Base-by-base conservation (phyloP, 2,113 vertebrate species). In the Apaloderma vittatum region DNA sequence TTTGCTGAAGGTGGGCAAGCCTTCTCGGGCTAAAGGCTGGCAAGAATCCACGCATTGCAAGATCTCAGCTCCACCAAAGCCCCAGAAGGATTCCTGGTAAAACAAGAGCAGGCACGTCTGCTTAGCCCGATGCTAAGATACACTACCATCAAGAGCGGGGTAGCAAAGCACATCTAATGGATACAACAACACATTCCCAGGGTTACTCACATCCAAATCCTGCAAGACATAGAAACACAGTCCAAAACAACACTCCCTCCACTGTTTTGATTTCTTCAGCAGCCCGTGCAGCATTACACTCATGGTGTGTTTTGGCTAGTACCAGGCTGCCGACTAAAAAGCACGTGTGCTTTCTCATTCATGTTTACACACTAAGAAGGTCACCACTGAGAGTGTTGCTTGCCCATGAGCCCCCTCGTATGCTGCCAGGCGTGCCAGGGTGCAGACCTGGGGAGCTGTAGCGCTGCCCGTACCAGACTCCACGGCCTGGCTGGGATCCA, bases 1-100 rank as follows among this genome's bases (percentile, higher is more conserved):
- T 86, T 30, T 88, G 93, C 92, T 92, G 62, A 68, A 86, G 95
- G 79, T 94, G 89, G 81, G 81, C 88, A 88, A 84, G 49, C 88
- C 78, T 90, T 77, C 36, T 24, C 68, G 87, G 86, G 84, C 9
- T 11, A 20, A 43, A 68, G 37, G 21, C 12, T 95, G 96, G 85
- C 93, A 85, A 77, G 75, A 54, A 63, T 77, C 51, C 58, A 23
- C 9, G 51, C 63, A n/a, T 34, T 45, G 77, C 61, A 89, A 81
- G 74, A 46, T 30, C 68, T 94, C 88, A 57, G 45, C 88, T 83
- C 81, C 84, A 93, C 68, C 88, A 79, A 71, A 92, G 46, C 74
- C 92, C 81, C 88, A 37, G 90, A 29, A 96, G 63, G 45, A 71
- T 74, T 78, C 46, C 27, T 94, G 93, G 77, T 74, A 4, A 32